Conservation (phyloP, 2,888 invertebrate species). For the Stenodera caucasica region DNA sequence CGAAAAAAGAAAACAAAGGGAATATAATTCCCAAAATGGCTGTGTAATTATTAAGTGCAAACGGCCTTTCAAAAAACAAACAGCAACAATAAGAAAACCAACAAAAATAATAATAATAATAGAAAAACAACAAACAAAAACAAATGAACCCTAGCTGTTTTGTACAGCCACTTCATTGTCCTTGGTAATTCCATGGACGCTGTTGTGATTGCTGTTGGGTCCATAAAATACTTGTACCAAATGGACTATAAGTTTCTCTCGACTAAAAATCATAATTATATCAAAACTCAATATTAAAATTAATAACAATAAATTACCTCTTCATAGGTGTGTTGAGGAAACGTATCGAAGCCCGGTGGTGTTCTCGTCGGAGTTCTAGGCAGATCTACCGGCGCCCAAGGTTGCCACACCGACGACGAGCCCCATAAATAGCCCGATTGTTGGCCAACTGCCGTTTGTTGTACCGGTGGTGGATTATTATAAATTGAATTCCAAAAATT, state of each 20-base stretch:
- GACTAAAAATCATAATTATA: conserved; percentile 21
- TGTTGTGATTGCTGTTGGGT: conserved; percentile 49
- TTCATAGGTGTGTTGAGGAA: conserved; percentile 33
- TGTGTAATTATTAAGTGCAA: conserved; percentile 41
- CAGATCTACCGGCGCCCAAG: conserved; percentile 47
- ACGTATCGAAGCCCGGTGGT: conserved; percentile 51
- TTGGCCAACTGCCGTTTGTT: conserved; percentile 26
- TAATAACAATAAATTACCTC: conserved; percentile 22
- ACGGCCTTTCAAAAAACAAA: conserved; percentile 28
- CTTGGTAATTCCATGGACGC: conserved; percentile 52
- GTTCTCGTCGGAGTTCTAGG: conserved; percentile 50
- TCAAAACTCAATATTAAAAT: neutral
- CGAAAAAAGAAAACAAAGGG: conserved; percentile 31
- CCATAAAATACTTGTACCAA: conserved; percentile 54
- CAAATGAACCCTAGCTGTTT: conserved; percentile 27
- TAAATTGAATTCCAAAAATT: conserved; percentile 50
- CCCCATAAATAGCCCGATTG: conserved; percentile 52
- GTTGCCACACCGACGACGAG: conserved; percentile 54
- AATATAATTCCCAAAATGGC: conserved; percentile 15
- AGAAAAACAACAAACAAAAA: conserved; percentile 12
- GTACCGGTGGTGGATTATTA: conserved; percentile 17
- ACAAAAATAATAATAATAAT: conserved; percentile 1
- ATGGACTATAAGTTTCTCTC: conserved; percentile 51
- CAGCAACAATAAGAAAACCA: conserved; percentile 14
- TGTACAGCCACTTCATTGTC: conserved; percentile 28